A percentile compares a stretch with the other conserved stretches of the same genome.
Evolutionary conservation across 1,140 invertebrate species (phyloP).

Genomic region (Pollicipes pollicipes): DNA sequence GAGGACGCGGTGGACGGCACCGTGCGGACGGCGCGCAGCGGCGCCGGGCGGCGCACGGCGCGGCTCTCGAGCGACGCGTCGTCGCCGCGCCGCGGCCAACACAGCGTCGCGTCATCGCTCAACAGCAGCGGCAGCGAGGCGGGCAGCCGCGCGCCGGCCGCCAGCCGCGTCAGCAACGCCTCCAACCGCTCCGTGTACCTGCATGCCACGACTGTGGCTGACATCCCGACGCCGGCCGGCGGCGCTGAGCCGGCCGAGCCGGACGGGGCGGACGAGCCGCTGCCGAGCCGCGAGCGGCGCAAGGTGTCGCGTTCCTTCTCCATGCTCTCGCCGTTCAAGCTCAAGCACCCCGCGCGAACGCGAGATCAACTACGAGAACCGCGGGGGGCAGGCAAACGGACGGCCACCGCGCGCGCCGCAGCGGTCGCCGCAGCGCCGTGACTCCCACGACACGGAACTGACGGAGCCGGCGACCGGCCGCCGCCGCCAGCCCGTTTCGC

Average conservation of each 20-base stretch:
- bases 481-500: background rate
- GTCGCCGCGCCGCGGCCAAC: no score
- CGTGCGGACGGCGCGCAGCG: background rate
- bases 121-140: constrained; percentile 20
- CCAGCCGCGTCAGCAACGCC: constrained; percentile 11
- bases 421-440: no score
- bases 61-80: no score
- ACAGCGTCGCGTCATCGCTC: constrained; percentile 13
- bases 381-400: background rate
- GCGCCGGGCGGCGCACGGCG: no score
- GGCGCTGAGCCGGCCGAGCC: constrained; percentile 1
- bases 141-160: constrained; percentile 17
- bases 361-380: constrained; percentile 8
- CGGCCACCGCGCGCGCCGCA: no score
- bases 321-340: constrained; percentile 62
- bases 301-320: constrained; percentile 57
- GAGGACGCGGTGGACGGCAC: background rate
- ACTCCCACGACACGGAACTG: background rate
- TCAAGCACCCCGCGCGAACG: constrained; percentile 27
- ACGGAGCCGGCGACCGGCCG: background rate
- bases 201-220: constrained; percentile 21
- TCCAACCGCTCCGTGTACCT: constrained; percentile 21
- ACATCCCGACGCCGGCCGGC: constrained; percentile 19
- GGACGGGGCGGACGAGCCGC: constrained; percentile 34
- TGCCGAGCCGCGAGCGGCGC: constrained; percentile 13